Percentiles rank a stretch among this genome's conserved stretches.
These are phyloP conservation scores for Ctenomys sociabilis DNA, from an alignment of 2,113 vertebrate species.

Conservation along the genomic window DNA sequence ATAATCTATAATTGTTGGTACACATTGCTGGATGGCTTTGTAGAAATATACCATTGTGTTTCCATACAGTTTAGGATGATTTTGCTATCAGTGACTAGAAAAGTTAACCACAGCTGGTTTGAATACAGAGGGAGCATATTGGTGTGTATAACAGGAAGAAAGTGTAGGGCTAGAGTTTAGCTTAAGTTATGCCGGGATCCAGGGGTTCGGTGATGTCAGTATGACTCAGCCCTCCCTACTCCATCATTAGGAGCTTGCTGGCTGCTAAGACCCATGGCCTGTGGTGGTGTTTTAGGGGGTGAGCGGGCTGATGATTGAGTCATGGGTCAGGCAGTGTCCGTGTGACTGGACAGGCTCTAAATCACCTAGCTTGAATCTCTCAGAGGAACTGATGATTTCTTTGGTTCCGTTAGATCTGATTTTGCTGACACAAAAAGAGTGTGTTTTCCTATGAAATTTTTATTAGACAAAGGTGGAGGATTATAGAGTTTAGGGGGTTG, in stretches of 20 bases:
- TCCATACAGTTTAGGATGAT: neutral
- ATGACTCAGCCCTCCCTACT: neutral
- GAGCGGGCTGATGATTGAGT: neutral
- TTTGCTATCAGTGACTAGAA: neutral
- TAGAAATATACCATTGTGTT: neutral
- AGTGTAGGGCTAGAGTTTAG: neutral
- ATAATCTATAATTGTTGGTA: neutral
- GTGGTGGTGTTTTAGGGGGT: neutral
- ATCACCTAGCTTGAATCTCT: neutral
- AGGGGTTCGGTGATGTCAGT: neutral
- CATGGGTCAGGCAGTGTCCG: neutral
- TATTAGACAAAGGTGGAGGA: neutral
- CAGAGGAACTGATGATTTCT: neutral
- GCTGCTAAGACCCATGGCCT: neutral
- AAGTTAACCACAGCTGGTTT: neutral
- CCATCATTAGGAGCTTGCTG: neutral
- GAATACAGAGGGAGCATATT: neutral
- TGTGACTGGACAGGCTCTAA: neutral
- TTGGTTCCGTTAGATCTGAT: neutral
- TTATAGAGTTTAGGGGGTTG: neutral
- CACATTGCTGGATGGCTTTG: neutral
- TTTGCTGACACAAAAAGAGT: slow-evolving; percentile 17
- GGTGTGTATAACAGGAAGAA: neutral
- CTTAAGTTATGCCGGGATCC: neutral
- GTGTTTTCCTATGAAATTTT: neutral